These are phyloP conservation scores for Synchiropus splendidus DNA, from an alignment of 2,113 vertebrate species.

Conservation along the genomic window DNA sequence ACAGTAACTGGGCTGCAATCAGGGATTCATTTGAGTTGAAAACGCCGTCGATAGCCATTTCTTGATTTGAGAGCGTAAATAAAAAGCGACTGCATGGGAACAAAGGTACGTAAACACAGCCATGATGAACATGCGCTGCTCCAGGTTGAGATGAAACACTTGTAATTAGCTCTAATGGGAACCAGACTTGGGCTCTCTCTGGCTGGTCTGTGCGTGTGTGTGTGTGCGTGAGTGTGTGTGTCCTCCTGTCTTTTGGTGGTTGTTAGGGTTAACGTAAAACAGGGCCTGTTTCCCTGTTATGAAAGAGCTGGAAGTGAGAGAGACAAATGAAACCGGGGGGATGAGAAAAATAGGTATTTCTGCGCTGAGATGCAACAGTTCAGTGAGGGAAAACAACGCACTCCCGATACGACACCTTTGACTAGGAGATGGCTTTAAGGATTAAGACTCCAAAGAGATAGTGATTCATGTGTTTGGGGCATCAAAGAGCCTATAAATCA, in stretches of 20 bases:
- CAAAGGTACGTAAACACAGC: constrained; percentile 3
- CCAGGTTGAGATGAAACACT: constrained; percentile 96
- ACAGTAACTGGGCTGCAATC: not conserved
- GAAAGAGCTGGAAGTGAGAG: constrained; percentile 22
- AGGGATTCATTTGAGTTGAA: not conserved
- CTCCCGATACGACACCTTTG: constrained; percentile 27
- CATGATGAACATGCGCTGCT: constrained; percentile 31
- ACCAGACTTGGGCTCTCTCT: constrained; percentile 70
- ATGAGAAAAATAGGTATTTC: constrained; percentile 18
- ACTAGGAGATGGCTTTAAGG: constrained; percentile 21
- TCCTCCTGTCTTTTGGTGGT: constrained; percentile 35
- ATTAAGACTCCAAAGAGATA: constrained; percentile 7
- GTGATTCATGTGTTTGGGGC: constrained; percentile 48
- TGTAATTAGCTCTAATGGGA: constrained; percentile 98
- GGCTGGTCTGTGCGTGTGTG: constrained; percentile 12
- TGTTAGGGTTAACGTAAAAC: constrained; percentile 62
- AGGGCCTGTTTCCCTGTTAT: constrained; percentile 48
- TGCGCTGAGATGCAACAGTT: constrained; percentile 6
- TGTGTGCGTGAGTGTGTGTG: constrained; percentile 52
- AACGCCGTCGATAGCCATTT: constrained; percentile 8
- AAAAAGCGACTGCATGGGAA: constrained; percentile 11
- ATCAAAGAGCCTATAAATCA: constrained; percentile 56
- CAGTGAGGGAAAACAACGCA: constrained; percentile 5
- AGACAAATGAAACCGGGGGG: constrained; percentile 9
- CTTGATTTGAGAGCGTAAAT: constrained; percentile 16